A percentile compares a stretch with the other conserved stretches of the same genome.
These are phyloP conservation scores for Danaus chrysippus DNA, from an alignment of 2,888 invertebrate species.

Conservation along the genomic window DNA sequence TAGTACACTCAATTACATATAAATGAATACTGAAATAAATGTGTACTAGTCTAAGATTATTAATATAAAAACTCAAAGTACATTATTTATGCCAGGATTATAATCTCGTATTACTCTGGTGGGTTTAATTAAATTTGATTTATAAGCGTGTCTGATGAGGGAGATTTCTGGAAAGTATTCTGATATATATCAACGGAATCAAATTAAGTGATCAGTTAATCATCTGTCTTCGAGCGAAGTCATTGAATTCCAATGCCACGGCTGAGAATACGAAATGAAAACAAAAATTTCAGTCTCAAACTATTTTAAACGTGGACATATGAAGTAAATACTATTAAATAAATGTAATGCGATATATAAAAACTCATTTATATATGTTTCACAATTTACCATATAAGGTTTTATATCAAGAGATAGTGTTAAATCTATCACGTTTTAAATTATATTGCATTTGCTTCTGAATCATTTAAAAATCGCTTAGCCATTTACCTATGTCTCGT, in stretches of 20 bases:
- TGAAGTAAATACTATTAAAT: too few relatives aligned
- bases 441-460: background rate
- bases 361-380: too few relatives aligned
- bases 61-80: conserved; percentile 20
- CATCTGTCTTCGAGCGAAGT: conserved; percentile 55
- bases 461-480: conserved; percentile 2
- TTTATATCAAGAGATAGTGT: too few relatives aligned
- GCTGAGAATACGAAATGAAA: conserved; percentile 32
- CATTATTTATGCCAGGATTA: conserved; percentile 23
- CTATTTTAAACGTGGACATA: conserved; percentile 21
- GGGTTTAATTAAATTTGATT: conserved; percentile 33
- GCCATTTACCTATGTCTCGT: conserved; percentile 27
- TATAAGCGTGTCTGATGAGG: conserved; percentile 25
- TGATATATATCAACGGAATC: conserved; percentile 63
- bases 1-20: conserved; percentile 30
- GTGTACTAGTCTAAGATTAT: conserved; percentile 26
- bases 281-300: conserved; percentile 32
- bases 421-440: too few relatives aligned
- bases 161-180: conserved; percentile 23
- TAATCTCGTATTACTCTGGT: conserved; percentile 8
- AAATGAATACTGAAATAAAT: conserved; percentile 30
- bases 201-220: conserved; percentile 63
- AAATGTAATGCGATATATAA: too few relatives aligned
- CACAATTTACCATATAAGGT: too few relatives aligned
- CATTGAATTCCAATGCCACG: conserved; percentile 56